Base-by-base conservation (phyloP, 2,888 invertebrate genomes). In the Polyommatus iphigenia region DNA sequence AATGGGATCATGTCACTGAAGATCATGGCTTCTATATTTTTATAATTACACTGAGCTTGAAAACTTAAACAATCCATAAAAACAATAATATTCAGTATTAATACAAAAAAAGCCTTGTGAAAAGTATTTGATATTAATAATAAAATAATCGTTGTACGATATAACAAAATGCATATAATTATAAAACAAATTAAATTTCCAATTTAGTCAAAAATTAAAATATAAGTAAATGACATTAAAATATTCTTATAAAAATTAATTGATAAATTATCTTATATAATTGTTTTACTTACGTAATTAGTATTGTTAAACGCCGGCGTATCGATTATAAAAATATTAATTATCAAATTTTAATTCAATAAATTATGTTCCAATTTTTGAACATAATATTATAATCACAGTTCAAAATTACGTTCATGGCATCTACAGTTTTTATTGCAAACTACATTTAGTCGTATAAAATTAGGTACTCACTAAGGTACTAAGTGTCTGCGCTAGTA, bases 301-400 rank as follows among this genome's bases (percentile, higher is more conserved):
- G 24, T 50, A 50, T 29, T 75, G 54, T 75, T 75, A 73, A 10
- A 73, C 73, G 54, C 54, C 29, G 50, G 75, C 50, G 24, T 54
- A 54, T 75, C 15, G 18, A 18, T 75, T 75, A 75, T 54, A 75
- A 75, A 75, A 73, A 73, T 46, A 73, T 29, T 50, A 50, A 75
- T 50, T 80, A 80, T 80, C 83, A 84, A 83, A 82, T 32, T 72
- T 79, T 77, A 29, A 78, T 80, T 79, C 84, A 86, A 85, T 85
- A 85, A 88, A 85, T 85, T 82, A 85, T 83, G 79, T 83, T 85
- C 81, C 83, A 81, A 85, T 84, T 85, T 90, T 92, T 91, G 91
- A 91, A 92, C 91, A 91, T 92, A 88, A 91, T 92, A 88, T 83
- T 88, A 88, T 54, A 88, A 93, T 93, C 93, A 93, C 93, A 93